These are phyloP conservation scores for Oophaga sylvatica DNA, from an alignment of 2,797 vertebrate species.

Conservation along the genomic window DNA sequence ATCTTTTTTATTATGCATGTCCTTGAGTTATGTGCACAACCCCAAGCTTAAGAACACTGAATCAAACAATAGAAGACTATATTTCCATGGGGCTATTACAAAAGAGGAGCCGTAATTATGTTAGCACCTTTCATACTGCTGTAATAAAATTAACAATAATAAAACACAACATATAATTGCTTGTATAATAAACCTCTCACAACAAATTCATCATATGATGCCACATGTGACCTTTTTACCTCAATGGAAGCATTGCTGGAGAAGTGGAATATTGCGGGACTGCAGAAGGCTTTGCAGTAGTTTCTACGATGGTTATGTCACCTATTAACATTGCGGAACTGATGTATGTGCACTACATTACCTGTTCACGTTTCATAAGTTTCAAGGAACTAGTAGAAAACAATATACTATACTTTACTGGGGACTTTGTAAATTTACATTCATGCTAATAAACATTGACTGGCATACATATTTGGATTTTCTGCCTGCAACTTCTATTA, in stretches of 20 bases:
- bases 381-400: background rate
- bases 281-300: background rate
- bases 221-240: conserved; percentile 55
- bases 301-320: background rate
- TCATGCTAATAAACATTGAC: background rate
- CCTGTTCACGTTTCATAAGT: background rate
- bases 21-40: conserved; percentile 51
- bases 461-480: background rate
- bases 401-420: background rate
- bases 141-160: conserved; percentile 67
- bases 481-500: background rate
- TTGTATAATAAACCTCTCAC: conserved; percentile 62
- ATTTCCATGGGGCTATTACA: conserved; percentile 40
- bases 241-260: conserved; percentile 1
- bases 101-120: conserved; percentile 64
- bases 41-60: conserved; percentile 26
- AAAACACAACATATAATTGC: conserved; percentile 65
- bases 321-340: background rate
- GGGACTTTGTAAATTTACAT: too few relatives aligned
- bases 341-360: background rate
- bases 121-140: conserved; percentile 64
- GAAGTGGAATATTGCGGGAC: conserved; percentile 5
- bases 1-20: conserved; percentile 49
- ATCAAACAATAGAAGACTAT: conserved; percentile 42
- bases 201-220: conserved; percentile 48